These are phyloP conservation scores for Xylocampa areola DNA, from an alignment of 2,888 invertebrate species.

Conservation along the genomic window DNA sequence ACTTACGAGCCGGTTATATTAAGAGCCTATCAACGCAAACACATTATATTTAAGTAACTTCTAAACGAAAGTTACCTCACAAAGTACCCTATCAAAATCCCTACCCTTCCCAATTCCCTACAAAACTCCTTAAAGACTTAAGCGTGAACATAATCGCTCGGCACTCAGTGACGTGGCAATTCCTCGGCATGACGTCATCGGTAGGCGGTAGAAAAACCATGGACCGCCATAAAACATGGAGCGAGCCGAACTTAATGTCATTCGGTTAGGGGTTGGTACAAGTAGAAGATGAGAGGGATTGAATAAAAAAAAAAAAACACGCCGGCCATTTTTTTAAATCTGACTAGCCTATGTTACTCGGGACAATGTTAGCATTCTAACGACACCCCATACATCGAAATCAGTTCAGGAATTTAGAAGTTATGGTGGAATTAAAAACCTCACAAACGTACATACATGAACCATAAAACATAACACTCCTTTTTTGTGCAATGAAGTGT, in stretches of 20 bases:
- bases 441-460: no score
- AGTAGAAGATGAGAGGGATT: slow-evolving; percentile 2
- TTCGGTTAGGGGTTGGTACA: slow-evolving; percentile 25
- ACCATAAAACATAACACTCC: no score
- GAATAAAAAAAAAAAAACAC: not conserved
- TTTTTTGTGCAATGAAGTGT: no score
- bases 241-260: slow-evolving; percentile 49
- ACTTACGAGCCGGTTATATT: no score
- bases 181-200: slow-evolving; percentile 32
- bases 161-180: slow-evolving; percentile 21
- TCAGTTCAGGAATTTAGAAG: no score
- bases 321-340: no score
- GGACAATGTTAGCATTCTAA: no score
- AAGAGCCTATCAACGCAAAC: no score
- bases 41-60: no score
- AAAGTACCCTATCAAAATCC: not conserved
- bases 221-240: slow-evolving; percentile 29
- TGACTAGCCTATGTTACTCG: no score
- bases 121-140: not conserved
- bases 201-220: slow-evolving; percentile 36
- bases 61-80: not conserved
- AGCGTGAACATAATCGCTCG: slow-evolving; percentile 16
- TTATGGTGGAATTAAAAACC: no score
- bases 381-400: no score
- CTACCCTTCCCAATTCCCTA: not conserved